A percentile compares a stretch with the other conserved stretches of the same genome.
phyloP scores from a whole-genome alignment of 2,888 invertebrate species.

The Troides oblongomaculatus region DNA sequence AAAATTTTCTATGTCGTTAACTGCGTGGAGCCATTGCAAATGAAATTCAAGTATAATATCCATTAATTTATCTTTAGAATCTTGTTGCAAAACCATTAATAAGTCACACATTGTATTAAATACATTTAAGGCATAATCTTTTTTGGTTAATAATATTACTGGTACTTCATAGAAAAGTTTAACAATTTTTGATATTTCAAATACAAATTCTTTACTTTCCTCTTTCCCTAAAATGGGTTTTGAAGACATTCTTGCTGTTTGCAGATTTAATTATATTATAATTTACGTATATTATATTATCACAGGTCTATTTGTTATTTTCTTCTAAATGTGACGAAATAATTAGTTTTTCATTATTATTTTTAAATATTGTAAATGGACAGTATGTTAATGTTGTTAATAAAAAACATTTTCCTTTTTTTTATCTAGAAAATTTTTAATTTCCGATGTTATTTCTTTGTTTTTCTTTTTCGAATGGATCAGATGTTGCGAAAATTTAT shows the following conservation, averaged over 20 bases:
- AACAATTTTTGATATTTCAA: constrained; percentile 60
- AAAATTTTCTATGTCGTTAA: constrained; percentile 60
- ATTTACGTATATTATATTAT: too few relatives aligned
- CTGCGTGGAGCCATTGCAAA: constrained; percentile 62
- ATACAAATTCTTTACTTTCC: constrained; percentile 47
- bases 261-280: too few relatives aligned
- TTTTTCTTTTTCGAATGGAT: too few relatives aligned
- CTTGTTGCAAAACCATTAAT: constrained; percentile 45
- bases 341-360: too few relatives aligned
- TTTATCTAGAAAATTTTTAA: too few relatives aligned
- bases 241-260: constrained; percentile 11
- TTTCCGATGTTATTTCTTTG: too few relatives aligned
- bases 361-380: too few relatives aligned
- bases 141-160: constrained; percentile 59
- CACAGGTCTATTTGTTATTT: too few relatives aligned
- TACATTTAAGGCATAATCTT: constrained; percentile 61
- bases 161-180: constrained; percentile 68
- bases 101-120: constrained; percentile 61
- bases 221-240: constrained; percentile 37
- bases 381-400: too few relatives aligned
- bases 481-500: too few relatives aligned
- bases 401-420: too few relatives aligned
- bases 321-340: too few relatives aligned
- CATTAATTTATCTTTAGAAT: constrained; percentile 45
- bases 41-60: constrained; percentile 64